Evolutionary conservation across 2,797 vertebrate genomes (phyloP), one percentile per base, ranked within the genome.

Genomic region (Botia kubotai): DNA sequence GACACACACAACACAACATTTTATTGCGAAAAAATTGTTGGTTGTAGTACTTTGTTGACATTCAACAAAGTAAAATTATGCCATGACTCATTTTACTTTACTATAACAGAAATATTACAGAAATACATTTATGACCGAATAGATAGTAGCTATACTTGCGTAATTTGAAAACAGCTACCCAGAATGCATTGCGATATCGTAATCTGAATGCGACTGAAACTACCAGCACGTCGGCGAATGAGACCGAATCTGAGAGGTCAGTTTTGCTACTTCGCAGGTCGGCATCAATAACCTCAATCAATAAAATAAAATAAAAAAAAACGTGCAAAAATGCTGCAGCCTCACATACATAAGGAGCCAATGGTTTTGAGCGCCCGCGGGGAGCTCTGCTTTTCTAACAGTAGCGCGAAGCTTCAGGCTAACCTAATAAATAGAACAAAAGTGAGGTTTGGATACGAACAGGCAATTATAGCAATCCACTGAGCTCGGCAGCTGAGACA

Each of bases 401-500:
- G 80, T 23, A 2, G 58, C 76, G 58, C 68, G 33, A 52, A 82
- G 72, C 84, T 55, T 68, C 60, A 65, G 68, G 63, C 85, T 83
- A 86, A 87, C 86, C 82, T 82, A 85, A 87, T 87, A 87, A 86
- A 65, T 72, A 73, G 68, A 65, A 80, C 63, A 78, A 73, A 84
- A 86, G 84, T 77, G 79, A 78, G 72, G 57, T 86, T 83, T 77
- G 82, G 82, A 79, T 84, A 77, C 86, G 82, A 81, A 83, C 82
- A 85, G 82, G 81, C 87, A 86, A 86, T 84, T 87, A 84, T 83
- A 88, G 82, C 86, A 84, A 85, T 91, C 89, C 89, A 84, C 82
- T 86, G 89, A 88, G 88, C 90, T 90, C 88, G 79, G 87, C 81
- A 88, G 92, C 93, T 93, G 92, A 94, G 91, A 86, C 89, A 89